Evolutionary conservation across 2,113 vertebrate species (phyloP), one percentile per base, ranked within the genome.

Genomic region (Pterocles burchelli): DNA sequence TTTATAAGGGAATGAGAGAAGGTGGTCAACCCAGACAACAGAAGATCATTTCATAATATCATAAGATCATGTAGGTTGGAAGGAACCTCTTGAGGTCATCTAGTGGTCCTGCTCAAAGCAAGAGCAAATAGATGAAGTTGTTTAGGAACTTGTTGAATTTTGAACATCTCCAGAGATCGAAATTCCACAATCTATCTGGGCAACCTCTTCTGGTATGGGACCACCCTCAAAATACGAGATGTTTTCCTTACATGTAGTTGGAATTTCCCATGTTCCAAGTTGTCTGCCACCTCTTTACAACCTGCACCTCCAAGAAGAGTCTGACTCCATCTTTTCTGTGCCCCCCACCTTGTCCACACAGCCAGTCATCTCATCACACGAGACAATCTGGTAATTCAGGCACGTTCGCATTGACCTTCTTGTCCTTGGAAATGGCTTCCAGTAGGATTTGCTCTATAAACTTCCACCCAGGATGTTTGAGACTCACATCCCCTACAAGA

Each of bases 351-450:
- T 65, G 16, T 68, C 25, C 34, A 41, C 21, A 26, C 6, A 46
- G 36, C 19, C 38, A 26, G 20, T 57, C 25, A n/a, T n/a, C 55
- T 61, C 6, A 10, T 52, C 52, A 25, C 28, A 34, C 16, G 17
- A 34, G 25, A 10, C 78, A 88, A 1, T 11, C 3, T 1, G 5
- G 11, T 61, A 25, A 31, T 62, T 67, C 57, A 28, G 22, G 55
- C 6, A 4, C 1, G 4, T 67, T 84, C 0, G 0, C 6, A 5
- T 34, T 45, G 28, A 45, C 33, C 71, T 71, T 67, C n/a, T 26
- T 54, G 9, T 68, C 25, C 33, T 51, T 73, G 33, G 41, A 41
- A 63, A 36, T 51, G 34, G 25, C 31, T 72, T 72, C 51, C 19
- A 17, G 13, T 59, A 52, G n/a, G 36, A 38, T 38, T 19, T 58